Evolutionary conservation across 1,140 invertebrate species (phyloP).

Genomic region (Pomacea maculata): DNA sequence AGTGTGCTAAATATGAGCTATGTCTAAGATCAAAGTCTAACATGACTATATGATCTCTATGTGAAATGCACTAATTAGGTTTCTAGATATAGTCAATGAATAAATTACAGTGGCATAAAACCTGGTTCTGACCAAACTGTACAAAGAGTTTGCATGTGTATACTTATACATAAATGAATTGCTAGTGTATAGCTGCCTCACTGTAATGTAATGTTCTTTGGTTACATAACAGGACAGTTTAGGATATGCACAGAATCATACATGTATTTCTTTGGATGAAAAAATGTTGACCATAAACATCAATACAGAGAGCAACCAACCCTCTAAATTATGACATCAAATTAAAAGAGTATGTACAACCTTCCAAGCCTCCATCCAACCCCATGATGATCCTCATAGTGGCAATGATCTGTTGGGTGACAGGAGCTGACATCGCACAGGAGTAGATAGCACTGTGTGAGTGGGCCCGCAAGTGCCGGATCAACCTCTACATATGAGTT

Average conservation of each 20-base stretch:
- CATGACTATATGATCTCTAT: too few species aligned
- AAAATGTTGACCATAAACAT: too few species aligned
- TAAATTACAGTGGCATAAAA: background rate
- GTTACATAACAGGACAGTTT: background rate
- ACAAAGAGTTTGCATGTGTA: background rate
- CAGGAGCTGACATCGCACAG: slow-evolving; percentile 86
- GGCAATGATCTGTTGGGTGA: slow-evolving; percentile 90
- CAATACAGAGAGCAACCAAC: background rate
- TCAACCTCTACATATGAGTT: slow-evolving; percentile 72
- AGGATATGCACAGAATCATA: background rate
- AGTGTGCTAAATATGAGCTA: too few species aligned
- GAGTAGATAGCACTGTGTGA: slow-evolving; percentile 91
- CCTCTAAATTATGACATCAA: background rate
- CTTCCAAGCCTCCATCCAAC: slow-evolving; percentile 80
- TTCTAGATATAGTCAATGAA: background rate
- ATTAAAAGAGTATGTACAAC: slow-evolving; percentile 46
- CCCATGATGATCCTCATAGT: slow-evolving; percentile 92
- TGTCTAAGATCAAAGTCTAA: too few species aligned
- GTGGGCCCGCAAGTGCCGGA: slow-evolving; percentile 80
- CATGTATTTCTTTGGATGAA: background rate
- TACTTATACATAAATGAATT: background rate
- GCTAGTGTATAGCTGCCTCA: background rate
- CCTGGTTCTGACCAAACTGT: background rate
- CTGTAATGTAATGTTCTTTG: too few species aligned
- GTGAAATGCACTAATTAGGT: too few species aligned